Base-by-base conservation (phyloP, 2,113 vertebrate species). In the Synodontis membranacea region DNA sequence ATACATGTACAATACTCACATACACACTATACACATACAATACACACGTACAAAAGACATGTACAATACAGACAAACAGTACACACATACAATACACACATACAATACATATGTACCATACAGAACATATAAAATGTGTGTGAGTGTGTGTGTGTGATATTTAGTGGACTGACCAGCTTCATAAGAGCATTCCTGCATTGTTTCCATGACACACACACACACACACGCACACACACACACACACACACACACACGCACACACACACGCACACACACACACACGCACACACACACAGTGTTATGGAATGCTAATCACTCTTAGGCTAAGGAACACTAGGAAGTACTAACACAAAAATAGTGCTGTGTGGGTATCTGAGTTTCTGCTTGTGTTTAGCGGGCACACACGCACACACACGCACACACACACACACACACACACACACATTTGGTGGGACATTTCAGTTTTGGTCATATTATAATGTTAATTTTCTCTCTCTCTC, bases 341-440 rank as follows among this genome's bases (percentile, higher is more conserved):
- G 68, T 28, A 74, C 23, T 74, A 74, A 46, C 39, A 72, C 39
- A 1, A 72, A 74, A 74, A 74, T 74, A 46, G 42, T 44, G 42
- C 42, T 74, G 12, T 46, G 31, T 37, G 64, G 15, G 14, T 44
- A 74, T 46, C 39, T 14, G 21, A 28, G 3, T 70, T 39, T 39
- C 19, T 39, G 5, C 6, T 70, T 21, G 28, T 66, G 37, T 68
- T 14, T 11, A 3, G 44, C 25, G 44, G 39, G 25, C 37, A 74
- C 68, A 72, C 46, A 42, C 39, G 28, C 39, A 72, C 39, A 66
- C 68, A 72, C 68, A 72, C 34, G 39, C 34, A 70, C 34, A 70
- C 66, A 70, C 66, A 39, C 66, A 79, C 76, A 52, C 50, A 80
- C 23, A 75, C 19, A 64, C 75, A 64, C 58, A 50, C 74, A 23